Evolutionary conservation across 2,888 invertebrate species (phyloP), one percentile per base, ranked within the genome.

Genomic region (Epinotia nisella): DNA sequence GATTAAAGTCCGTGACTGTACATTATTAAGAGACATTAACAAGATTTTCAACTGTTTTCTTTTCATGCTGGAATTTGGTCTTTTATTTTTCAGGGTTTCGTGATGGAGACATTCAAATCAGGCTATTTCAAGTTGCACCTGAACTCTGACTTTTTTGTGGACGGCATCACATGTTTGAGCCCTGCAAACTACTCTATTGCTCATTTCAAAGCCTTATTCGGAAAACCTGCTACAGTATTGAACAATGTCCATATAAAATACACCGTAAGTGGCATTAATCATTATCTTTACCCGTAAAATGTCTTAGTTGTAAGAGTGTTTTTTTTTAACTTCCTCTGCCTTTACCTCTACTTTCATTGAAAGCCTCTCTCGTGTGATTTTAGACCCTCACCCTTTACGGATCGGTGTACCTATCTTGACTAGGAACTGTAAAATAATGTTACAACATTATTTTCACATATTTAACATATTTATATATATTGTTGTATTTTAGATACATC

Each of bases 41-140:
- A n/a, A n/a, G n/a, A n/a, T n/a, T n/a, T n/a, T n/a, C n/a, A n/a
- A n/a, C n/a, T n/a, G n/a, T n/a, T n/a, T n/a, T n/a, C n/a, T n/a
- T n/a, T n/a, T n/a, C n/a, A n/a, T n/a, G n/a, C n/a, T n/a, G n/a
- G n/a, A n/a, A n/a, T n/a, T n/a, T n/a, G n/a, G n/a, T 24, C 21
- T 24, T 24, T 2, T 24, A 11, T 55, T 67, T 80, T 78, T 19
- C 78, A 96, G 95, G 95, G 95, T 0, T 82, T 90, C 62, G 91
- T 95, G 3, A 86, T 95, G 79, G 92, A 94, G 74, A 96, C 96
- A 0, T 96, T 95, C 71, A 92, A 94, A 80, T 88, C 87, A 29
- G 95, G 96, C n/a, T 96, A 95, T 83, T 96, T 96, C 85, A 94
- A 95, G 77, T 80, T 96, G 49, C 95, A 95, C 77, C 76, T 96